Percentiles rank a stretch among this genome's conserved stretches.
Evolutionary conservation across 2,113 vertebrate genomes (phyloP).

Genomic region (Saguinus midas): DNA sequence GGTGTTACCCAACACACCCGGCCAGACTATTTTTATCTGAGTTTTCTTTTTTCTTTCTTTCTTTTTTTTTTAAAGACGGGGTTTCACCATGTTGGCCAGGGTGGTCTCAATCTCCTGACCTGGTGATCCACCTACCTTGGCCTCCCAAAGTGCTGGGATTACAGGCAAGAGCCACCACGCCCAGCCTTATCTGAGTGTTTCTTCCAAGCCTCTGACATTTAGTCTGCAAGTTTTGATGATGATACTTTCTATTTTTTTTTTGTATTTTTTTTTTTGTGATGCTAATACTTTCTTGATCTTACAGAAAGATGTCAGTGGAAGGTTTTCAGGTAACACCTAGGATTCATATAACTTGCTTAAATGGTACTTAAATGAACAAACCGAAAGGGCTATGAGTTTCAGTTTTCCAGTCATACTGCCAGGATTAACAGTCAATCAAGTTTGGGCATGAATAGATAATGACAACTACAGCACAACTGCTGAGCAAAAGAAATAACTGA

Average conservation of each 20-base stretch:
- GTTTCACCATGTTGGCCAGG: too few species aligned
- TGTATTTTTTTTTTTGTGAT: not conserved
- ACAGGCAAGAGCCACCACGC: too few species aligned
- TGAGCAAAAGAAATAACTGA: not conserved
- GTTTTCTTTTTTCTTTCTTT: conserved; percentile 16
- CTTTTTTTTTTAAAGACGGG: too few species aligned
- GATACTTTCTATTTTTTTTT: not conserved
- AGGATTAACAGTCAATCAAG: not conserved
- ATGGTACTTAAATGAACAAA: not conserved
- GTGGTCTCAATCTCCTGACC: too few species aligned
- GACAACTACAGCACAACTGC: not conserved
- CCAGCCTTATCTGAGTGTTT: not conserved
- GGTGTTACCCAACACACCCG: too few species aligned
- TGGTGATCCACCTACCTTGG: too few species aligned
- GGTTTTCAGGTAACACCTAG: not conserved
- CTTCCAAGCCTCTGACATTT: not conserved
- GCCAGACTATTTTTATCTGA: too few species aligned
- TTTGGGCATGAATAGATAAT: not conserved
- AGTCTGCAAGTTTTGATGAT: not conserved
- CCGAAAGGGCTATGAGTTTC: not conserved
- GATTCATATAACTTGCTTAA: not conserved
- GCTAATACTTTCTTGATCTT: not conserved
- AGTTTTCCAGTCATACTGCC: not conserved
- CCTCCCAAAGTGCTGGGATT: too few species aligned
- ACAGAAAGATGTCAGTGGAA: not conserved